Base-by-base conservation (phyloP, 2,888 invertebrate genomes). In the Augochlorella aurata region DNA sequence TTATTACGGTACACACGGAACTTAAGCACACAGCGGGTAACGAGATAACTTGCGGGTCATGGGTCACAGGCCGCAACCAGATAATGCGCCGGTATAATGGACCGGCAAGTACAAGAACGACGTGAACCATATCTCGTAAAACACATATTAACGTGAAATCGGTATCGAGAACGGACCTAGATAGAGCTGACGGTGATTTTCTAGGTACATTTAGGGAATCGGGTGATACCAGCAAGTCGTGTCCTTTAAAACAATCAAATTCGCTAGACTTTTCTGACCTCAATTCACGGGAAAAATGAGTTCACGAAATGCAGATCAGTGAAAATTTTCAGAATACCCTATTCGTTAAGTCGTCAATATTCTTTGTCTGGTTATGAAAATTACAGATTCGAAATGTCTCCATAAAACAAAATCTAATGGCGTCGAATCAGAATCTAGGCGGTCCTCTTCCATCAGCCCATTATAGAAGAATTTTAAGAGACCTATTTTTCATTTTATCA, bases 1-100 rank as follows among this genome's bases (percentile, higher is more conserved):
- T 83, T 73, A 81, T 73, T 77, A 68, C 24, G 63, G 74, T 75
- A 81, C 72, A 71, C 50, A 63, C n/a, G 78, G 52, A 66, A 71
- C 72, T 69, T 78, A 66, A 72, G 77, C 50, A 75, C 61, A 71
- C 12, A 49, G 44, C 45, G 54, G n/a, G 67, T 80, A 81, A 79
- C 61, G 72, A 77, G 63, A 81, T 83, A 81, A 68, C 74, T 49
- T 14, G 50, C 66, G 50, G 66, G 68, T 70, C 38, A 54, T 18
- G 52, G 73, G 65, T 82, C 67, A 66, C 69, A 44, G 44, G 18
- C 66, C 61, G 12, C 50, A 44, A 68, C 71, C 45, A 70, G 75
- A 58, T 81, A 86, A 86, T 67, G 49, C 58, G n/a, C 18, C 21
- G 18, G 49, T 54, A 58, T 77, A 77, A 76, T 74, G n/a, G 69